phyloP scores from a whole-genome alignment of 92 coral and sea anemone species.

The Parazoanthus darwini region DNA sequence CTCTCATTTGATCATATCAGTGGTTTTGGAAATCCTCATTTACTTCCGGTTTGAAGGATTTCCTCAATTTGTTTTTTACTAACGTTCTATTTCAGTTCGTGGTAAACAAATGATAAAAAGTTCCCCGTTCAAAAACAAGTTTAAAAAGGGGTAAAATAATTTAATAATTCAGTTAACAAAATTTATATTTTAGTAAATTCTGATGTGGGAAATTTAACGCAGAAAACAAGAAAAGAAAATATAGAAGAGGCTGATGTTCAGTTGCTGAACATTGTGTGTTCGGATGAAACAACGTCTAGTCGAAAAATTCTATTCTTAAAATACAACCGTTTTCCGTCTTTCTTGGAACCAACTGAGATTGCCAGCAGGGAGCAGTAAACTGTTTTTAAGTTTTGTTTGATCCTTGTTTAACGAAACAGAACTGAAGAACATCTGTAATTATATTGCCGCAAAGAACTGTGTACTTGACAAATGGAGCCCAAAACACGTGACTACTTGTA shows the following conservation, averaged over 20 bases:
- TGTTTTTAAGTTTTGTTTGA: neutral
- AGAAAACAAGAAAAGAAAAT: neutral
- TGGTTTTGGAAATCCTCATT: constrained; percentile 12
- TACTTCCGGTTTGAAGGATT: neutral
- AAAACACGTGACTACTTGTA: neutral
- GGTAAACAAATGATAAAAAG: neutral
- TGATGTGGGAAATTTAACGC: neutral
- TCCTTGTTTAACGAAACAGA: neutral
- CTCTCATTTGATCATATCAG: neutral
- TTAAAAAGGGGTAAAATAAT: too few species aligned
- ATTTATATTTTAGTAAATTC: neutral
- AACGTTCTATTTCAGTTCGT: neutral
- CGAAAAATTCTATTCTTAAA: neutral
- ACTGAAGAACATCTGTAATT: too few species aligned
- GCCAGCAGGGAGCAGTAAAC: neutral
- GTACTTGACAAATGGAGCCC: neutral
- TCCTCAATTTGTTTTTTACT: neutral
- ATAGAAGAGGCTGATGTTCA: neutral
- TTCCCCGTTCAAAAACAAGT: neutral
- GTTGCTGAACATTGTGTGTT: neutral
- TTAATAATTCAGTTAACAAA: neutral
- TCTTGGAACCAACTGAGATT: neutral
- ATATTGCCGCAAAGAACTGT: neutral
- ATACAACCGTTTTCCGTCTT: neutral
- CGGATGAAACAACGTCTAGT: neutral